These are phyloP conservation scores for Istiophorus platypterus DNA, from an alignment of 2,113 vertebrate species.

Conservation along the genomic window DNA sequence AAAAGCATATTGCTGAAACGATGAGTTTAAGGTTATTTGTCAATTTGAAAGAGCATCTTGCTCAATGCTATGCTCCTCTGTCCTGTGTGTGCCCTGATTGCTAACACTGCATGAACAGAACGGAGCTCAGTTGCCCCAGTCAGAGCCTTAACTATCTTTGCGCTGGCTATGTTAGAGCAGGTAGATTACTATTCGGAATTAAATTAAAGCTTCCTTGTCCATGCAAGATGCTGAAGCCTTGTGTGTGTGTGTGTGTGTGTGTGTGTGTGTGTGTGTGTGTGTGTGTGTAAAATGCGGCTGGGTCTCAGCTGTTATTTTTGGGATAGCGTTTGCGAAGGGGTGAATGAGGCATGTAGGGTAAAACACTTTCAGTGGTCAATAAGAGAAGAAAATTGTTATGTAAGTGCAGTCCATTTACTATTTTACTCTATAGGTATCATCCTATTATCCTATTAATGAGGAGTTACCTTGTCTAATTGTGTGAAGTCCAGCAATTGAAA, in stretches of 20 bases:
- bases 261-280: constrained; percentile 46
- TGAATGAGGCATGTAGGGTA: no score
- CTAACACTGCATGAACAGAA: constrained; percentile 42
- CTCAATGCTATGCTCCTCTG: constrained; percentile 23
- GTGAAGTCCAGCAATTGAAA: background rate
- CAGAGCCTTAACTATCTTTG: no score
- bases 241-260: constrained; percentile 8
- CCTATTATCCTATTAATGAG: no score
- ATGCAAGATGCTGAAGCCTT: no score
- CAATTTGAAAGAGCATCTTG: constrained; percentile 49
- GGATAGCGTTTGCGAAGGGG: no score
- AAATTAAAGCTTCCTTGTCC: no score
- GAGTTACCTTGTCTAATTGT: background rate
- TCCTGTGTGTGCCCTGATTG: constrained; percentile 49
- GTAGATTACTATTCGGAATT: no score
- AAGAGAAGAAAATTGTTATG: no score
- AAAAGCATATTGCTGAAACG: constrained; percentile 20
- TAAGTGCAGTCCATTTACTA: no score
- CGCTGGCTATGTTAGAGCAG: no score
- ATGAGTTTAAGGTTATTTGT: constrained; percentile 57
- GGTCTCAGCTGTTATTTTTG: constrained; percentile 66
- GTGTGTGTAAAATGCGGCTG: constrained; percentile 60
- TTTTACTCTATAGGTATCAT: background rate
- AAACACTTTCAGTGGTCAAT: no score
- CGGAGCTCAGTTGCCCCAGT: constrained; percentile 10